Conservation (phyloP, 1,140 invertebrate genomes). For the Heliconius hermathena region DNA sequence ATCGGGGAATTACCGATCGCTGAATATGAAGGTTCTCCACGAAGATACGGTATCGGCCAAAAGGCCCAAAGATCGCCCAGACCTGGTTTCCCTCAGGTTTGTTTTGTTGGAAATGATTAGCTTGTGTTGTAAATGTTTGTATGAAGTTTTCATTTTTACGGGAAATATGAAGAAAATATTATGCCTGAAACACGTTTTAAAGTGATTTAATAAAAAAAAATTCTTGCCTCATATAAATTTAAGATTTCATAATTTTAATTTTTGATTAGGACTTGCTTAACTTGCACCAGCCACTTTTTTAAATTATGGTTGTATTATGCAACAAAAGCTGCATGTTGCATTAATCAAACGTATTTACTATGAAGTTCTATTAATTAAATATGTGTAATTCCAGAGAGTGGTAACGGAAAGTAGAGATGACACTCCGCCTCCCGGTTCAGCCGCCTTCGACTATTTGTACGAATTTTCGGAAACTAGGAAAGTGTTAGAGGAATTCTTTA, state of each 20-base stretch:
- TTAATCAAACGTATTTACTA: not conserved
- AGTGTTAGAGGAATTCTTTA: slow-evolving; percentile 95
- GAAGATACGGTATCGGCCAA: slow-evolving; percentile 88
- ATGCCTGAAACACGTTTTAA: too few relatives aligned
- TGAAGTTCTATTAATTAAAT: not conserved
- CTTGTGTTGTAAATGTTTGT: not conserved
- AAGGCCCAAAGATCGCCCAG: slow-evolving; percentile 69
- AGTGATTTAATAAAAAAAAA: too few relatives aligned
- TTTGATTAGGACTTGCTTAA: too few relatives aligned
- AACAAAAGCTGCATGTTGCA: not conserved
- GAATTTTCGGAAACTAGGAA: slow-evolving; percentile 95
- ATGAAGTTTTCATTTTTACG: too few relatives aligned
- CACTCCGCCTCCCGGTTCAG: slow-evolving; percentile 80
- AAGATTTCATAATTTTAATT: too few relatives aligned
- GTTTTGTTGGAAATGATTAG: not conserved
- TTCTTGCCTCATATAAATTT: too few relatives aligned
- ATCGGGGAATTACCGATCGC: slow-evolving; percentile 94
- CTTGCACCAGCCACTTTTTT: not conserved
- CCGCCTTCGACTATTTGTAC: slow-evolving; percentile 92
- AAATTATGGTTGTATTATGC: not conserved
- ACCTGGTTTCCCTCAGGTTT: slow-evolving; percentile 81
- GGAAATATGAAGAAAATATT: too few relatives aligned
- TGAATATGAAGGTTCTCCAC: slow-evolving; percentile 95
- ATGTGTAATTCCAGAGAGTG: slow-evolving; percentile 65
- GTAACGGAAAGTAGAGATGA: slow-evolving; percentile 75